These are phyloP conservation scores for Heptranchias perlo DNA, from an alignment of 2,113 vertebrate species.

Conservation along the genomic window DNA sequence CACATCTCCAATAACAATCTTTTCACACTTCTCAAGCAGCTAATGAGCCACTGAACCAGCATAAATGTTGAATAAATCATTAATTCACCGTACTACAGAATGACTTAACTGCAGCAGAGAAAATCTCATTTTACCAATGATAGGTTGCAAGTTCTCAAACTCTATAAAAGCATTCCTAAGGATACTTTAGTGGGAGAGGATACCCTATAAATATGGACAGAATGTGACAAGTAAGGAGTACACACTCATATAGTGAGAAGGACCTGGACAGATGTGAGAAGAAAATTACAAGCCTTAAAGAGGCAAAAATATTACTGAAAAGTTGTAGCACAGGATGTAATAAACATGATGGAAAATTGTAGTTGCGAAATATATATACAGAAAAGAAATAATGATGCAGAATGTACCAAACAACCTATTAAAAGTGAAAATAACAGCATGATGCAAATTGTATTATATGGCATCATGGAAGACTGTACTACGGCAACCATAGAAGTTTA, in stretches of 20 bases:
- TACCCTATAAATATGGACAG: background rate
- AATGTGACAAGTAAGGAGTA: background rate
- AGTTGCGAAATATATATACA: background rate
- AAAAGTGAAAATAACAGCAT: background rate
- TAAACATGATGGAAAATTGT: background rate
- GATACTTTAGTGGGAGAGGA: background rate
- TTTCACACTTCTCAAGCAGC: too few relatives aligned
- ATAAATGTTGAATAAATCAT: too few relatives aligned
- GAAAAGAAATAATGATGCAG: background rate
- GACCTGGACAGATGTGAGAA: background rate
- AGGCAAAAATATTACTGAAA: background rate
- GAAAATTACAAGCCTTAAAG: background rate
- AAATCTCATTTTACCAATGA: background rate
- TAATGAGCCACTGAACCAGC: too few relatives aligned
- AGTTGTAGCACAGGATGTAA: background rate
- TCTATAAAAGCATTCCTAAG: too few relatives aligned
- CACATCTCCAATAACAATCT: background rate
- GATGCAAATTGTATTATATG: too few relatives aligned
- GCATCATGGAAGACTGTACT: background rate
- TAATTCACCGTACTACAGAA: background rate
- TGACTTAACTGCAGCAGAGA: background rate
- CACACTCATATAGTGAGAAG: background rate
- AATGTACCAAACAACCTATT: background rate
- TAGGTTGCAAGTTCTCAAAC: background rate
- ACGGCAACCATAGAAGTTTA: background rate